Conservation (phyloP, 2,888 invertebrate species). For the Ptychoptera contaminata region DNA sequence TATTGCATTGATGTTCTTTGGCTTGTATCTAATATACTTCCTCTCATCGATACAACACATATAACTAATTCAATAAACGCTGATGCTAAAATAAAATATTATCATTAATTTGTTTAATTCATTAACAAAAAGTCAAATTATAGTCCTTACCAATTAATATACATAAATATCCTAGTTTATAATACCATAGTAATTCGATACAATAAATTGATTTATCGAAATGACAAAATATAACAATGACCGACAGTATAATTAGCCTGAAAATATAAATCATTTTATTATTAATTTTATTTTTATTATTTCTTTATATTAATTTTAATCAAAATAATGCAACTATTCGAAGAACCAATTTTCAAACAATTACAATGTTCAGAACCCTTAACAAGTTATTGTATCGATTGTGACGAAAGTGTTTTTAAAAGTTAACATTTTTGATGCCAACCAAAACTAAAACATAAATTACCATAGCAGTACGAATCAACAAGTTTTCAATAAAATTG, state of each 20-base stretch:
- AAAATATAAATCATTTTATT: no score
- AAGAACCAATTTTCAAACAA: no score
- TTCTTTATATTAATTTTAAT: no score
- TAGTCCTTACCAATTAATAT: constrained; percentile 28
- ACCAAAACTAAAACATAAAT: no score
- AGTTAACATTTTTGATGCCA: no score
- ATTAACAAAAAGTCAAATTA: background rate
- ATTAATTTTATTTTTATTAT: no score
- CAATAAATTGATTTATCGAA: constrained; percentile 27
- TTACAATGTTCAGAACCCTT: no score
- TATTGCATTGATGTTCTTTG: constrained; percentile 61
- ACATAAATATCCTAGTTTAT: constrained; percentile 28
- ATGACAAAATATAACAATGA: constrained; percentile 24
- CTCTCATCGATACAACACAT: constrained; percentile 58
- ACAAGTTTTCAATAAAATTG: no score
- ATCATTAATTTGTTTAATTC: background rate
- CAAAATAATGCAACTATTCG: no score
- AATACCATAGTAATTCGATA: constrained; percentile 29
- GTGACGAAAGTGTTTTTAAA: no score
- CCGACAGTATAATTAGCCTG: constrained; percentile 27
- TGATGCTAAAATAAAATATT: constrained; percentile 29
- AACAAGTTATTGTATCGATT: no score
- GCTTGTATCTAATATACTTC: constrained; percentile 62
- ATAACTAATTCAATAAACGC: constrained; percentile 54
- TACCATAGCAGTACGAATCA: no score